These are phyloP conservation scores for Nowickia ferox DNA, from an alignment of 2,888 invertebrate genomes.

Conservation along the genomic window DNA sequence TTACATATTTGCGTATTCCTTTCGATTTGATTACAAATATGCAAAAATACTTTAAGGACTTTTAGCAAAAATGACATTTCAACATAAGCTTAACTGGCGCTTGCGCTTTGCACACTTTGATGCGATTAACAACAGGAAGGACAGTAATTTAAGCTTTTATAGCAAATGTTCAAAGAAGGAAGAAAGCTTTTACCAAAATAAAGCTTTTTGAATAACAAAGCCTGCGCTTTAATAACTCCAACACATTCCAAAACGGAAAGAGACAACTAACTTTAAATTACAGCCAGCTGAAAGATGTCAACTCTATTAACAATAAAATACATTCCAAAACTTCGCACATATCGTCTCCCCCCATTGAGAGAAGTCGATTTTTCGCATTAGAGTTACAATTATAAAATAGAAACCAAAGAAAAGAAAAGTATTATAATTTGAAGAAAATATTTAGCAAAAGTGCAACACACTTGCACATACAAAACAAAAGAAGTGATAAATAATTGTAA, in stretches of 20 bases:
- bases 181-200: conserved; percentile 58
- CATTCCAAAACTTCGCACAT: conserved; percentile 70
- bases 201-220: conserved; percentile 60
- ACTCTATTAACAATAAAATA: conserved; percentile 65
- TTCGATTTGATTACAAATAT: background rate
- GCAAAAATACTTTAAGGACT: conserved; percentile 18
- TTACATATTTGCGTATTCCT: background rate
- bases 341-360: conserved; percentile 64
- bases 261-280: conserved; percentile 51
- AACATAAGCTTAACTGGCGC: conserved; percentile 45
- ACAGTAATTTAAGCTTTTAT: conserved; percentile 49
- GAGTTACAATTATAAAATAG: conserved; percentile 68
- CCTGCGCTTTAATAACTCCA: conserved; percentile 66
- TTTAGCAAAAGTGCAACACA: conserved; percentile 21
- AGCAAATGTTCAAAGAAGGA: conserved; percentile 3
- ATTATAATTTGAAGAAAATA: conserved; percentile 42
- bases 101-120: conserved; percentile 33
- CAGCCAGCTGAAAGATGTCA: conserved; percentile 65
- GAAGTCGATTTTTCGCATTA: conserved; percentile 72
- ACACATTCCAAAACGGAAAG: conserved; percentile 67
- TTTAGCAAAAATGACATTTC: conserved; percentile 3
- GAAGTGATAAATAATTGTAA: conserved; percentile 42
- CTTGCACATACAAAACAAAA: background rate
- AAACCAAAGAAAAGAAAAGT: conserved; percentile 55
- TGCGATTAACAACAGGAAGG: conserved; percentile 38